Base-by-base conservation (phyloP, 2,888 invertebrate species). In the Rhimphoctona megacephalus region DNA sequence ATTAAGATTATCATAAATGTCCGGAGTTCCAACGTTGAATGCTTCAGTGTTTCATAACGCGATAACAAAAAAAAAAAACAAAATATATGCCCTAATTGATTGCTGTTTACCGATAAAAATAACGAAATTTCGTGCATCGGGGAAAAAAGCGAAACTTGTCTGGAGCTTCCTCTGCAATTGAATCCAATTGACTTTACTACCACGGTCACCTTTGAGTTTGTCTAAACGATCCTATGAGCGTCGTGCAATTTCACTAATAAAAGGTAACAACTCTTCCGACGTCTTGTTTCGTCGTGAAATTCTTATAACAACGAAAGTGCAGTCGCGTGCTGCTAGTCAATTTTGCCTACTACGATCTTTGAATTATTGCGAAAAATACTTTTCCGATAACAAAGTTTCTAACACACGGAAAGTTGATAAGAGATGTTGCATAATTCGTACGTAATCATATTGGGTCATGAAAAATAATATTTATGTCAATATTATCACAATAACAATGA, bases 141-240 rank as follows among this genome's bases (percentile, higher is more conserved):
- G 73, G 22, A 57, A 70, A 39, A 76, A 66, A 39, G 46, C 36
- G 11, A 66, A 54, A 46, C 52, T 79, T 74, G 36, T 76, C 22
- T 30, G 2, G 25, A 33, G 52, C 33, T 54, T 67, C 64, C 49
- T 43, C 39, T 30, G 39, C 72, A 83, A 83, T 86, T 86, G 74
- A 76, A 72, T 73, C 49, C 81, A 86, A 86, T 86, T 83, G 80
- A 66, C 80, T 70, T 52, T 43, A 17, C 43, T 54, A 54, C 30
- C 70, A 54, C 76, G 83, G 80, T 83, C 72, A 82, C 64, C 80
- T 83, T 83, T 72, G 36, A 77, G 67, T 77, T 66, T 72, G 22
- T 39, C 57, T 61, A 76, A 86, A 73, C 61, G 70, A 76, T 81
- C 36, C 36, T 70, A 25, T 30, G 69, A 54, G 49, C 74, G 66